Base-by-base conservation (phyloP, 2,888 invertebrate genomes). In the Colletes collaris region DNA sequence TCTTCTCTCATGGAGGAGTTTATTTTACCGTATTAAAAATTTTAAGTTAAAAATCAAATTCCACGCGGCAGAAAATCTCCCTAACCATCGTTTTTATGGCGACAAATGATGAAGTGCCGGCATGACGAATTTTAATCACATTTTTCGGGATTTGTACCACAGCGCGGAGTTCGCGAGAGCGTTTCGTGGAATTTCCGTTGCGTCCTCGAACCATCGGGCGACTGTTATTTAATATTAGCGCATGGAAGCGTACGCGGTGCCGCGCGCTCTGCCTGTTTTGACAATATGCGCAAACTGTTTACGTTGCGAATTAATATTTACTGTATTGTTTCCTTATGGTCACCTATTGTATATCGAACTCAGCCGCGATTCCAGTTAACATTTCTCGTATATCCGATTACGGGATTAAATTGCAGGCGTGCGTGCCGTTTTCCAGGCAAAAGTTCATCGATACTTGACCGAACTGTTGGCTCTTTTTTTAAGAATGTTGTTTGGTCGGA, bases 281-380 rank as follows among this genome's bases (percentile, higher is more conserved):
- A 16, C 72, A 49, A 67, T 72, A 72, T 72, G 35, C 16, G 44
- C 52, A 46, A 63, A 69, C 78, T 62, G 58, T 73, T 79, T 80
- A 80, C 60, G 64, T 52, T 13, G 46, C 46, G 73, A 73, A 74
- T 80, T 80, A 81, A 80, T 80, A 80, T 80, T 80, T 73, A 80
- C 68, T 64, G 50, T 65, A 80, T 68, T 68, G 81, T 65, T 64
- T 37, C 64, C 67, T 44, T 62, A 46, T 50, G 81, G 59, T 50
- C 55, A 55, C 64, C 79, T 60, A 70, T 60, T 46, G 16, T 44
- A 37, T 35, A 6, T 55, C 49, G 59, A 70, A 65, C 59, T 79
- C 64, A 44, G 49, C 49, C 64, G 4, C 40, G 63, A 40, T 69
- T 50, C 49, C 79, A 11, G 55, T 60, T 65, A 46, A 55, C 59